phyloP scores from a whole-genome alignment of 2,113 vertebrate species.

The Shinisaurus crocodilurus region DNA sequence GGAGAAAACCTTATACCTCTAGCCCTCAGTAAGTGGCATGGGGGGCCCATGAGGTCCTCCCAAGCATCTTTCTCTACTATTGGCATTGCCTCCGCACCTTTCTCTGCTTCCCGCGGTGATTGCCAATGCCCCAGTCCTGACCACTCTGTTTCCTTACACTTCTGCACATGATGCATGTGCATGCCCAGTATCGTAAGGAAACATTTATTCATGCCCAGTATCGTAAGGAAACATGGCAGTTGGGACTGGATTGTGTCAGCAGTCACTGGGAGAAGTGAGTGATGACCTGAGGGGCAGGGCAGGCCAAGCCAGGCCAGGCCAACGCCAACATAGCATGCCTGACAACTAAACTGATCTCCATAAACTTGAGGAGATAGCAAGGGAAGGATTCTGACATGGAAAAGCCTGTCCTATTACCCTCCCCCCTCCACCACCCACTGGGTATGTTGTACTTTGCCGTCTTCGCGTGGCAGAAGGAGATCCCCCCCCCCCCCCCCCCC shows the following conservation, averaged over 20 bases:
- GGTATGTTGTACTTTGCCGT: background rate
- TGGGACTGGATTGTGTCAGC: background rate
- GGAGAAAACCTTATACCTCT: background rate
- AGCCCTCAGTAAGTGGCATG: background rate
- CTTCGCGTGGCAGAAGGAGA: background rate
- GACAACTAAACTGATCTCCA: background rate
- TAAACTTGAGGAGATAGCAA: background rate
- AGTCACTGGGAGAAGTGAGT: background rate
- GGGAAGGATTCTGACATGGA: background rate
- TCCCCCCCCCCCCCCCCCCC: background rate
- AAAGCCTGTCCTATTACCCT: background rate
- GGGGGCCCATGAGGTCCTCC: background rate
- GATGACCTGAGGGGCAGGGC: background rate
- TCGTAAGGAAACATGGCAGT: background rate
- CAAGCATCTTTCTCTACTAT: no score
- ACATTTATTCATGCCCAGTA: no score
- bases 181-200: no score
- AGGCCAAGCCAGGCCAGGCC: no score
- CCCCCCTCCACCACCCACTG: background rate
- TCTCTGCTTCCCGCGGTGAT: background rate
- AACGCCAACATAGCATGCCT: background rate
- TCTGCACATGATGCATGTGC: background rate
- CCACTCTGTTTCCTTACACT: background rate
- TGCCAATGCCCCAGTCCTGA: no score
- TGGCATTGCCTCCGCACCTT: background rate